phyloP scores from a whole-genome alignment of 2,797 vertebrate genomes.

The Acipenser ruthenus region DNA sequence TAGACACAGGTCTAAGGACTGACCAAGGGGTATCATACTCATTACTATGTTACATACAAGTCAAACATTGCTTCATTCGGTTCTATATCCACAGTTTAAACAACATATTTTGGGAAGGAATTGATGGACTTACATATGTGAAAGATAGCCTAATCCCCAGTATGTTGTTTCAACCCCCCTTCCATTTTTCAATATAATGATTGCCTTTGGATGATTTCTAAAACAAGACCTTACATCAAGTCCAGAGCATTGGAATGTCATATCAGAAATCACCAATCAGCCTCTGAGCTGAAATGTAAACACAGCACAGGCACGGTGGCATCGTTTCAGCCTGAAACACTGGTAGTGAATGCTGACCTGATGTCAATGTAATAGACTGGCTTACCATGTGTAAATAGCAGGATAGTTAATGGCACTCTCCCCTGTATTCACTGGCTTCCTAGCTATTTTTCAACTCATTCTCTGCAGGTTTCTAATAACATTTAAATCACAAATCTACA shows the following conservation, averaged over 20 bases:
- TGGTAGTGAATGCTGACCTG: slow-evolving; percentile 47
- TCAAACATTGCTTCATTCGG: slow-evolving; percentile 68
- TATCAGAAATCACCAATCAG: slow-evolving; percentile 71
- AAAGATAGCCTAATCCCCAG: slow-evolving; percentile 62
- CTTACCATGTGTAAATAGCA: slow-evolving; percentile 72
- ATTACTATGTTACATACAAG: slow-evolving; percentile 58
- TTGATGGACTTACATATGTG: slow-evolving; percentile 66
- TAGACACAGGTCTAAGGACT: slow-evolving; percentile 15
- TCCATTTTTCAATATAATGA: slow-evolving; percentile 52
- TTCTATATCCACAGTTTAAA: slow-evolving; percentile 56
- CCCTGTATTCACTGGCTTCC: slow-evolving; percentile 19
- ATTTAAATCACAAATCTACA: slow-evolving; percentile 46
- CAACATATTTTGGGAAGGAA: slow-evolving; percentile 60
- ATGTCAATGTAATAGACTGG: slow-evolving; percentile 67
- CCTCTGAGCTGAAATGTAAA: slow-evolving; percentile 66
- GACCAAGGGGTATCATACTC: slow-evolving; percentile 32
- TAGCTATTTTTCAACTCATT: slow-evolving; percentile 21
- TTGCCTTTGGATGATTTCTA: slow-evolving; percentile 62
- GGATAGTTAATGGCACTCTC: slow-evolving; percentile 58
- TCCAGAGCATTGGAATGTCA: slow-evolving; percentile 57
- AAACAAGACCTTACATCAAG: slow-evolving; percentile 47
- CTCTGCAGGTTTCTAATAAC: slow-evolving; percentile 24
- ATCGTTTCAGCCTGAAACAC: slow-evolving; percentile 31
- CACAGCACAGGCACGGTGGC: slow-evolving; percentile 42
- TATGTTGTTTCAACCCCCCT: slow-evolving; percentile 59